Evolutionary conservation across 2,797 vertebrate species (phyloP), one percentile per base, ranked within the genome.

Genomic region (Gallinago stenura): DNA sequence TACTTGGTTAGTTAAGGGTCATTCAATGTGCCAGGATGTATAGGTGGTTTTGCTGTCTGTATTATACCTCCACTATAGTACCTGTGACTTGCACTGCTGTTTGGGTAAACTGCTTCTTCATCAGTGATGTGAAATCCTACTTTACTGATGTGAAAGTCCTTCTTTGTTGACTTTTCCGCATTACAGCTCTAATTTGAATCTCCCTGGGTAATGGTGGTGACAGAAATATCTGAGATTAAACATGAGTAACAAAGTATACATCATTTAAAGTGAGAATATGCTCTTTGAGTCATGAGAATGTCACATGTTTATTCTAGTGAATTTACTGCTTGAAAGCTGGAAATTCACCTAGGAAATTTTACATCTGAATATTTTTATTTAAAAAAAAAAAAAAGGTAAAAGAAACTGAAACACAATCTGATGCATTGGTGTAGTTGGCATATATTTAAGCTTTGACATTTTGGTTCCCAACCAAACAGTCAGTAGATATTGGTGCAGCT

Each of bases 401-500:
- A 25, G 28, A 58, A 64, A 41, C 13, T 4, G 0, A 71, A 82
- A 7, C 5, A 19, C 57, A 33, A 15, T 65, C 6, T 76, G 28
- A 33, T 51, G 7, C 2, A 1, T 14, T 75, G 9, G 6, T 51
- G 2, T 22, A 28, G 11, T 9, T 90, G 24, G 26, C 26, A 43
- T 53, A 9, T 21, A 6, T 26, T 64, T 56, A 54, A 30, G 45
- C 20, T 78, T 66, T 83, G 24, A 62, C 18, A 51, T 58, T 48
- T 65, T 60, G 12, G 8, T 81, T 86, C 41, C 7, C 57, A 50
- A 13, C 8, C 35, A 37, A 21, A 3, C 39, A 48, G 25, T 19
- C 10, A 30, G 12, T n/a, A 73, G 41, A 26, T 58, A 26, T 12
- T 0, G 0, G 7, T 66, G 24, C 10, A 61, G 22, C 3, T 65